Conservation (phyloP, 2,113 vertebrate genomes). For the Arvicanthis niloticus region DNA sequence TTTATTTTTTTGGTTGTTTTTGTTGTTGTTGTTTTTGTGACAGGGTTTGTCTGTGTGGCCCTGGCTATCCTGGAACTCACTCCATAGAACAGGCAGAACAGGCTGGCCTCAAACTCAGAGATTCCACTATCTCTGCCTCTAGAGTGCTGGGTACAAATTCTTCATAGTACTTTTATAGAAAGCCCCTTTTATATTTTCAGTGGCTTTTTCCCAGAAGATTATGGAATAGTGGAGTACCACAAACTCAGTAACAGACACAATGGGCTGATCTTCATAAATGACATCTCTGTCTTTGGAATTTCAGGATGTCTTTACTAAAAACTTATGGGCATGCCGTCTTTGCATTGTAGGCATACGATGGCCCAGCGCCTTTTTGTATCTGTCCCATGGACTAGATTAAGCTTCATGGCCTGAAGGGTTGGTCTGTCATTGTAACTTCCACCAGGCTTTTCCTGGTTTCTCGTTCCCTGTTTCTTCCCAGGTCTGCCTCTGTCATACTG, state of each 20-base stretch:
- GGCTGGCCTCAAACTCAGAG: not conserved
- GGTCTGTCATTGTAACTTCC: not conserved
- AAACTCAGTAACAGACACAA: not conserved
- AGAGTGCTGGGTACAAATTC: not conserved
- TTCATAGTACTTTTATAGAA: not conserved
- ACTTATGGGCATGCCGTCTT: not conserved
- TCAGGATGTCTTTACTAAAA: conserved; percentile 29
- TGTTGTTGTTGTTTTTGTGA: not conserved
- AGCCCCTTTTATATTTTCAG: not conserved
- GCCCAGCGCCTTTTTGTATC: not conserved
- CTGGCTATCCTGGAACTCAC: not conserved
- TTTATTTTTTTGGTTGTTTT: not conserved
- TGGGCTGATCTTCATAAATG: conserved; percentile 22
- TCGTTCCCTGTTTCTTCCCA: not conserved
- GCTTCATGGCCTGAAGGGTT: not conserved
- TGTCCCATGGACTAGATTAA: not conserved
- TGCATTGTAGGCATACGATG: not conserved
- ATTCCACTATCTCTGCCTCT: not conserved
- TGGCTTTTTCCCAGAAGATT: not conserved
- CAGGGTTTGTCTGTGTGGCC: not conserved
- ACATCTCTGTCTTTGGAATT: conserved; percentile 46
- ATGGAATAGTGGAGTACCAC: not conserved
- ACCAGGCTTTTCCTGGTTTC: not conserved
- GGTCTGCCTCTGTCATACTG: not conserved
- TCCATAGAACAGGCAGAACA: not conserved